Conservation (phyloP, 1,140 invertebrate species). For the Macrotrachela quadricornifera region DNA sequence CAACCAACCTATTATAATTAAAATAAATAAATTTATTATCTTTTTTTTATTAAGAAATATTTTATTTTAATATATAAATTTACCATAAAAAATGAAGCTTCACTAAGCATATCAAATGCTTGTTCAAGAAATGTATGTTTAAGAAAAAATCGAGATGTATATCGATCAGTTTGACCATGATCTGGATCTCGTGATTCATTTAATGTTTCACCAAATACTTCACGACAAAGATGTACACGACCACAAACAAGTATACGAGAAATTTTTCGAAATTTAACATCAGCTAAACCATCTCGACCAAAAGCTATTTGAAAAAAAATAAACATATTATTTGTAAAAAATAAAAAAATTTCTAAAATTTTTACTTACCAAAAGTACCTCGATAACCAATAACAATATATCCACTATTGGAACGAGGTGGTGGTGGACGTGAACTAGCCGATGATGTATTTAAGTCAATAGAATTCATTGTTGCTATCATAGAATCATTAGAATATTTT, state of each 20-base stretch:
- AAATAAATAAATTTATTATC: constrained; percentile 14
- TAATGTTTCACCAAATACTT: constrained; percentile 58
- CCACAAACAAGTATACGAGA: constrained; percentile 75
- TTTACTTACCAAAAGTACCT: constrained; percentile 57
- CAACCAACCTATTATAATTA: constrained; percentile 41
- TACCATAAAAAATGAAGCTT: constrained; percentile 20
- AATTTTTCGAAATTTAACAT: constrained; percentile 87
- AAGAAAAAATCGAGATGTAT: constrained; percentile 89
- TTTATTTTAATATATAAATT: no score
- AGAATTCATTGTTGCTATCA: no score
- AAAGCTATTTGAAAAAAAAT: constrained; percentile 19
- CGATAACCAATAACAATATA: constrained; percentile 88
- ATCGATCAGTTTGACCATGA: constrained; percentile 56
- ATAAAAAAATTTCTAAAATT: no score
- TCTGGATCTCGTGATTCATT: constrained; percentile 95
- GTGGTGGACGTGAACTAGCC: background rate
- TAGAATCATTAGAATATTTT: background rate
- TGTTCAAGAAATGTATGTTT: constrained; percentile 95
- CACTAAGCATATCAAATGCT: constrained; percentile 84
- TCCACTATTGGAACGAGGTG: constrained; percentile 27
- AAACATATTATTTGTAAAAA: no score
- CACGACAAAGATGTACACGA: constrained; percentile 41
- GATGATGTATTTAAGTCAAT: no score
- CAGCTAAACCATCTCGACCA: constrained; percentile 81
- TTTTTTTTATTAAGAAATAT: no score